Evolutionary conservation across 1,140 invertebrate genomes (phyloP).

Genomic region (Hyles euphorbiae): DNA sequence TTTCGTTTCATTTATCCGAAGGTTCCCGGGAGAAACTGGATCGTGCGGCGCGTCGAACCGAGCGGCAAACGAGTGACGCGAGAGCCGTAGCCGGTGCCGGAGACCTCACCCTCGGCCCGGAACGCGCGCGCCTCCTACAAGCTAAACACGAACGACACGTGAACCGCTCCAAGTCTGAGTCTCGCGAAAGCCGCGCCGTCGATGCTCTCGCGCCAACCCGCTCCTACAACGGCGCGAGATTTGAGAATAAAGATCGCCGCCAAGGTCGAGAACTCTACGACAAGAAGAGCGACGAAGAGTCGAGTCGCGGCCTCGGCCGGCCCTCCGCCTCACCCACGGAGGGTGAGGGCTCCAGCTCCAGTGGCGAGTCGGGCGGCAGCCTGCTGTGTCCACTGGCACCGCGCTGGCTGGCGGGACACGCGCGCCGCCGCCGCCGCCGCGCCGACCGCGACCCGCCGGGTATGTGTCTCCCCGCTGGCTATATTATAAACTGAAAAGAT

Average conservation of each 20-base stretch:
- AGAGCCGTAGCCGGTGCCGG: no score
- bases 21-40: constrained; percentile 16
- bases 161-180: background rate
- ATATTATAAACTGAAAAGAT: no score
- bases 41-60: no score
- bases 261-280: background rate
- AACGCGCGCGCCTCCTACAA: background rate
- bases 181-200: background rate
- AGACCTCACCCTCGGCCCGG: background rate
- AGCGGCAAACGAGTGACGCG: no score
- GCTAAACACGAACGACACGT: constrained; percentile 2
- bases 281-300: background rate
- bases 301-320: constrained; percentile 12
- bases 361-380: constrained; percentile 50
- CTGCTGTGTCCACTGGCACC: constrained; percentile 59
- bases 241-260: no score
- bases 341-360: constrained; percentile 42
- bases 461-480: no score
- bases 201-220: background rate
- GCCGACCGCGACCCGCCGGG: background rate
- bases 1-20: constrained; percentile 57
- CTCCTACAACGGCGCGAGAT: background rate
- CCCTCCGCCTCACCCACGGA: constrained; percentile 13
- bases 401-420: constrained; percentile 41
- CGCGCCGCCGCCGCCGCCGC: constrained; percentile 29